phyloP scores from a whole-genome alignment of 2,797 vertebrate genomes.

The Eulemur albifrons region DNA sequence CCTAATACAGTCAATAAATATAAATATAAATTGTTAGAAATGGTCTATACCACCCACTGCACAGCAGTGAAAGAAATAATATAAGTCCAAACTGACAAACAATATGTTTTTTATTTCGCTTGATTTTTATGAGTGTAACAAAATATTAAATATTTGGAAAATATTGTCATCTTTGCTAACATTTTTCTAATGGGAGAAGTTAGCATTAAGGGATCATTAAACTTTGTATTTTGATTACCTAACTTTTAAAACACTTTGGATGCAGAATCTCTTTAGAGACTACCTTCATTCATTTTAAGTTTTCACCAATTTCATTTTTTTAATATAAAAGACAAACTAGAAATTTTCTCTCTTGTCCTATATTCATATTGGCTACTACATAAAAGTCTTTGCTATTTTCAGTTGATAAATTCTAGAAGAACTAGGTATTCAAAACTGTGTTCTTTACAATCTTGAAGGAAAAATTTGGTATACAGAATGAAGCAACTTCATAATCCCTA shows the following conservation, averaged over 20 bases:
- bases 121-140: neutral
- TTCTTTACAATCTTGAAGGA: neutral
- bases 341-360: neutral
- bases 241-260: neutral
- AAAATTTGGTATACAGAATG: neutral
- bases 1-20: neutral
- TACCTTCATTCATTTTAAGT: neutral
- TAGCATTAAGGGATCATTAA: neutral
- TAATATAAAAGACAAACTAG: neutral
- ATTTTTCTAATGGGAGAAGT: neutral
- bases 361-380: neutral
- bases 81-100: neutral
- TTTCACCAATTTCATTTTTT: neutral
- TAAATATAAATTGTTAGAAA: neutral
- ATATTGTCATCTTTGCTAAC: neutral
- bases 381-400: neutral
- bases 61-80: conserved; percentile 26
- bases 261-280: neutral
- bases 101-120: neutral
- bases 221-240: neutral
- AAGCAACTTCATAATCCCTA: neutral
- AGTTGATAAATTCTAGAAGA: neutral
- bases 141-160: conserved; percentile 36
- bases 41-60: neutral
- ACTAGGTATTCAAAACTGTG: neutral